Evolutionary conservation across 2,113 vertebrate species (phyloP).

Genomic region (Micromys minutus): DNA sequence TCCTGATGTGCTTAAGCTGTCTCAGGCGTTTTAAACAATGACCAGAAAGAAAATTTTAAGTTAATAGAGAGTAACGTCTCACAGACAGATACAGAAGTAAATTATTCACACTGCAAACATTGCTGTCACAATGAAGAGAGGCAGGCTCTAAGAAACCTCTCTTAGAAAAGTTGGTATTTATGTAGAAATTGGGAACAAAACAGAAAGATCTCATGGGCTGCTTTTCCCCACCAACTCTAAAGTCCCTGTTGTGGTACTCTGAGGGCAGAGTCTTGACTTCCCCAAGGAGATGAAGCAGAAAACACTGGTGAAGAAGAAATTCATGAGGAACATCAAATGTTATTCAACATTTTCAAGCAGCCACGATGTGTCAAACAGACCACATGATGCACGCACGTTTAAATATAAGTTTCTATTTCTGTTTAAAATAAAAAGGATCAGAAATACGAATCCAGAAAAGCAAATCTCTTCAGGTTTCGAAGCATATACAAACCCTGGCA

Average conservation of each 20-base stretch:
- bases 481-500: slow-evolving; percentile 87
- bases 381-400: slow-evolving; percentile 85
- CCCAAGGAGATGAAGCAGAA: slow-evolving; percentile 9
- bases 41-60: slow-evolving; percentile 70
- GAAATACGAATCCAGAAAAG: slow-evolving; percentile 86
- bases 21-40: slow-evolving; percentile 69
- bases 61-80: slow-evolving; percentile 68
- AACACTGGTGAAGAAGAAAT: slow-evolving; percentile 62
- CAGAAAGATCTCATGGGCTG: neutral
- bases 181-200: slow-evolving; percentile 26
- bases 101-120: slow-evolving; percentile 36
- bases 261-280: neutral
- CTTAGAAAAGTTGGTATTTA: slow-evolving; percentile 55
- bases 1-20: slow-evolving; percentile 63
- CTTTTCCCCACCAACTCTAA: neutral
- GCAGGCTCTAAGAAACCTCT: neutral
- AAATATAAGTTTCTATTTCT: slow-evolving; percentile 88
- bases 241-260: neutral
- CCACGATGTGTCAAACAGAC: slow-evolving; percentile 83
- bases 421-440: slow-evolving; percentile 87
- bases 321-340: slow-evolving; percentile 62
- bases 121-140: slow-evolving; percentile 32
- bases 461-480: slow-evolving; percentile 87
- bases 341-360: slow-evolving; percentile 83
- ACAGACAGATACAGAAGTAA: slow-evolving; percentile 27